Evolutionary conservation across 2,888 invertebrate genomes (phyloP).

Genomic region (Platycnemis pennipes): DNA sequence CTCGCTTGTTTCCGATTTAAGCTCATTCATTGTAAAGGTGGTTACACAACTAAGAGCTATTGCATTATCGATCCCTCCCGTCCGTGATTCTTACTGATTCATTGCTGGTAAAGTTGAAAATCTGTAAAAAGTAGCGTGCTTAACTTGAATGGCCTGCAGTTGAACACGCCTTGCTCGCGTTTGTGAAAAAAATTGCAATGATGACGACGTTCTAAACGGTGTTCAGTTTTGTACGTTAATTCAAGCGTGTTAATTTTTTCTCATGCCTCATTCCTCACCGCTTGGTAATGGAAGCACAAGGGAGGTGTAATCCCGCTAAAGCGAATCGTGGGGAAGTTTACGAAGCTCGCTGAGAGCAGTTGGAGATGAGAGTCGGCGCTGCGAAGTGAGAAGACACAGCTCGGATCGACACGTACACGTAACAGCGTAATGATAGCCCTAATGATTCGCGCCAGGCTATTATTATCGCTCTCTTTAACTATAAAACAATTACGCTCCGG

Average conservation of each 20-base stretch:
- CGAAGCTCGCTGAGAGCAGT: neutral
- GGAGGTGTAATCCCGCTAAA: neutral
- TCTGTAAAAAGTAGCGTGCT: neutral
- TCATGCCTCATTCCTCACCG: neutral
- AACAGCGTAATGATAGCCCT: conserved; percentile 27
- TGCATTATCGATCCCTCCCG: too few relatives aligned
- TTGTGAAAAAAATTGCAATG: neutral
- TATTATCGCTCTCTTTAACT: conserved; percentile 22
- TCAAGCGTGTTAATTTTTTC: neutral
- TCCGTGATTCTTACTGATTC: too few relatives aligned
- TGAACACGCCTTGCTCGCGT: neutral
- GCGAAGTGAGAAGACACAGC: neutral
- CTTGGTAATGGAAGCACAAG: neutral
- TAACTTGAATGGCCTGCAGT: neutral
- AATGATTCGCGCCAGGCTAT: conserved; percentile 32
- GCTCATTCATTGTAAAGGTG: too few relatives aligned
- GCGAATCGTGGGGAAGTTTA: neutral
- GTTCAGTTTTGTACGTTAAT: neutral
- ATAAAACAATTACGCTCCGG: conserved; percentile 36
- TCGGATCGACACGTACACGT: conserved; percentile 14
- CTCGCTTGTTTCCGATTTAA: too few relatives aligned
- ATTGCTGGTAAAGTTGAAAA: neutral
- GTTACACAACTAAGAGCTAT: too few relatives aligned
- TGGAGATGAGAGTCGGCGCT: neutral
- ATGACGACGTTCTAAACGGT: neutral